These are phyloP conservation scores for Criorhina ranunculi DNA, from an alignment of 2,888 invertebrate genomes.

Conservation along the genomic window DNA sequence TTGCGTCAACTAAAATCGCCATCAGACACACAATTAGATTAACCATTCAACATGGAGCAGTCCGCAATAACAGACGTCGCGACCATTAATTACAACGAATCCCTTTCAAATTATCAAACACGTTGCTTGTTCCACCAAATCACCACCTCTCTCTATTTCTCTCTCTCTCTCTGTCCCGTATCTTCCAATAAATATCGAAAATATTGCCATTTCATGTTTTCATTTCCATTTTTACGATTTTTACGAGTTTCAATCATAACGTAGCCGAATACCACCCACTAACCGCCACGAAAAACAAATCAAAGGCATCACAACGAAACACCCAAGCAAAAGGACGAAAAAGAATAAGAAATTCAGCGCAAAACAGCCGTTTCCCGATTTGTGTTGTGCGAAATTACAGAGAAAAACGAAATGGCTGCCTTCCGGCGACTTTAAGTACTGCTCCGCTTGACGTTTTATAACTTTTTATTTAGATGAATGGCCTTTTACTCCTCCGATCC, in stretches of 20 bases:
- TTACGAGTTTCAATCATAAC: conserved; percentile 59
- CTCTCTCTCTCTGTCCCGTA: conserved; percentile 25
- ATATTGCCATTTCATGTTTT: conserved; percentile 72
- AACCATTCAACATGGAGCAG: conserved; percentile 13
- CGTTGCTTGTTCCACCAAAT: conserved; percentile 21
- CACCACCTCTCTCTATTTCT: background rate
- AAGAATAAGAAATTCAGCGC: background rate
- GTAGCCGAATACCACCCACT: conserved; percentile 3
- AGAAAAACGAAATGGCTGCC: conserved; percentile 62
- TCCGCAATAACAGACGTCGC: conserved; percentile 55
- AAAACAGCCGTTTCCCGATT: conserved; percentile 50
- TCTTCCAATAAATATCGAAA: conserved; percentile 74
- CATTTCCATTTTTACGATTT: conserved; percentile 73
- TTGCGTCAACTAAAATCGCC: conserved; percentile 39
- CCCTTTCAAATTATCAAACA: conserved; percentile 60
- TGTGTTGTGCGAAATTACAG: conserved; percentile 54
- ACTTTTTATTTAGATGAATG: conserved; percentile 75
- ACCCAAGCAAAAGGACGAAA: conserved; percentile 5
- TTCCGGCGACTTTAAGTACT: conserved; percentile 67
- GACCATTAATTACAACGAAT: conserved; percentile 63
- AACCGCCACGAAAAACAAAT: conserved; percentile 31
- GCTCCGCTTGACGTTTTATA: conserved; percentile 66
- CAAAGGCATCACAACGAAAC: conserved; percentile 15
- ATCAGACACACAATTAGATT: conserved; percentile 62
- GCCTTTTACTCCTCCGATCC: conserved; percentile 25